A percentile compares a stretch with the other conserved stretches of the same genome.
phyloP scores from a whole-genome alignment of 2,797 vertebrate species.

The Coluber constrictor region DNA sequence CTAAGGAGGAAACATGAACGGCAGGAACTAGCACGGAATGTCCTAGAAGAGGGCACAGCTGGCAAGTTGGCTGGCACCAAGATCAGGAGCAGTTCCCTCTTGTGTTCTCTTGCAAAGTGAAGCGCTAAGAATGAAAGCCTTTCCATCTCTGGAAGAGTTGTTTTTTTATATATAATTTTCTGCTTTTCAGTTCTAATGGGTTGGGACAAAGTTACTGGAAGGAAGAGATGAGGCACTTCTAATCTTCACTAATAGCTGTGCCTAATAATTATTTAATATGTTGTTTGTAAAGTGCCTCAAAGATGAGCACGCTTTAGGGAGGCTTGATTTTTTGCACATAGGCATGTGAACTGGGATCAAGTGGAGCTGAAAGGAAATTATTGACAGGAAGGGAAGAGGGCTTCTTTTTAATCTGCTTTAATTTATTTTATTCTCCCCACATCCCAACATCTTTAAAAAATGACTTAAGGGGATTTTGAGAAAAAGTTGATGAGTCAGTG shows the following conservation, averaged over 20 bases:
- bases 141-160: not conserved
- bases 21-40: not conserved
- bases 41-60: not conserved
- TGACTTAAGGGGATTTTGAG: not conserved
- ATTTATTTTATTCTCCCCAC: not conserved
- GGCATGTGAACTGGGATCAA: not conserved
- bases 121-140: not conserved
- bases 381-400: not conserved
- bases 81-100: not conserved
- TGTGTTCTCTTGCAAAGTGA: not conserved
- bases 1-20: not conserved
- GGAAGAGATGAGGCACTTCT: not conserved
- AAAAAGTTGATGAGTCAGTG: not conserved
- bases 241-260: constrained; percentile 13
- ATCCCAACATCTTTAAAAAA: not conserved
- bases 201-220: not conserved
- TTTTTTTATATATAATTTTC: not conserved
- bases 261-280: constrained; percentile 25
- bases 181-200: not conserved
- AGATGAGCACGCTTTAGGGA: constrained; percentile 2
- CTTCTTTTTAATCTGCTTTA: constrained; percentile 16
- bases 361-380: not conserved
- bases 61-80: not conserved
- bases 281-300: constrained; percentile 11
- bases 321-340: not conserved